These are phyloP conservation scores for Prorops nasuta DNA, from an alignment of 1,140 invertebrate genomes.

Conservation along the genomic window DNA sequence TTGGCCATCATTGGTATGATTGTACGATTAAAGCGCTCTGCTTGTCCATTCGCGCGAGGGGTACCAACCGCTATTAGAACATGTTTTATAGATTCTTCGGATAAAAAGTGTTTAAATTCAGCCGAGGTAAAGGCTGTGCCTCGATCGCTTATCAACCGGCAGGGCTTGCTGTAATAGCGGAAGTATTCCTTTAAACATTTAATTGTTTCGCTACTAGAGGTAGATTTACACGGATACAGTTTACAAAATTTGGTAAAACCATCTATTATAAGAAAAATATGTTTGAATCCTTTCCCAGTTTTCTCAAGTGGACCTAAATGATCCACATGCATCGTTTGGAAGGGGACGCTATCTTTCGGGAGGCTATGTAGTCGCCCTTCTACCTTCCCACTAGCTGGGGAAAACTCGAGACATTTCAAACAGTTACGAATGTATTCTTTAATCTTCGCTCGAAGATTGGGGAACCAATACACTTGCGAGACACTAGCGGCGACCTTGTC, in stretches of 20 bases:
- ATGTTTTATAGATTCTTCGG: background rate
- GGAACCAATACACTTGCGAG: background rate
- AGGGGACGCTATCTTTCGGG: slow-evolving; percentile 2
- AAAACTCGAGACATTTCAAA: slow-evolving; percentile 24
- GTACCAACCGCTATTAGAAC: background rate
- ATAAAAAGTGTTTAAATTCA: background rate
- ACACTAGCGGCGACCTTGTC: background rate
- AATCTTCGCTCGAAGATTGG: background rate
- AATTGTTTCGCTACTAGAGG: background rate
- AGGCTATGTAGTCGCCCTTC: slow-evolving; percentile 11
- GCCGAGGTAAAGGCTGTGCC: slow-evolving; percentile 1
- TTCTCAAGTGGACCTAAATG: slow-evolving; percentile 29
- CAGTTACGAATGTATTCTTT: slow-evolving; percentile 6
- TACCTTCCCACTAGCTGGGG: slow-evolving; percentile 1
- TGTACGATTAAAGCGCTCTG: slow-evolving; percentile 1
- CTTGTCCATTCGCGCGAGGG: slow-evolving; percentile 1
- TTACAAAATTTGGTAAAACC: slow-evolving; percentile 9
- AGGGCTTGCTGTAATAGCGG: background rate
- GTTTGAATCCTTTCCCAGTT: too few species aligned
- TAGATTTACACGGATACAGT: slow-evolving; percentile 1
- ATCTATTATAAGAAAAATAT: slow-evolving; percentile 5
- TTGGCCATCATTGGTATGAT: slow-evolving; percentile 6
- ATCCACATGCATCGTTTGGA: slow-evolving; percentile 2
- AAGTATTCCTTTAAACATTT: slow-evolving; percentile 3
- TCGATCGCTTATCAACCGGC: background rate